Evolutionary conservation across 2,113 vertebrate species (phyloP).

Genomic region (Silurus glanis): DNA sequence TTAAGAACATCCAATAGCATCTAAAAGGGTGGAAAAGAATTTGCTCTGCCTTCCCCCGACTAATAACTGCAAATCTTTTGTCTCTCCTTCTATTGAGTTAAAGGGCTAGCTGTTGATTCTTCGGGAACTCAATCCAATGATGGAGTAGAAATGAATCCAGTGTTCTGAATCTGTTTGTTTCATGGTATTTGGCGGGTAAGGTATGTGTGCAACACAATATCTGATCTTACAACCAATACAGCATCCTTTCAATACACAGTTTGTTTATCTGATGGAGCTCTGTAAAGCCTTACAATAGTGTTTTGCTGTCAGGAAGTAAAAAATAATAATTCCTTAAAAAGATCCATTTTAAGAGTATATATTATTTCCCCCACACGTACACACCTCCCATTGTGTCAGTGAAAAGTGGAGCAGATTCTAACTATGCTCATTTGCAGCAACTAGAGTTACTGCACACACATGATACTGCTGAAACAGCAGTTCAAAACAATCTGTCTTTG

Average conservation of each 20-base stretch:
- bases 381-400: neutral
- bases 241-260: neutral
- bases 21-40: slow-evolving; percentile 21
- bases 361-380: neutral
- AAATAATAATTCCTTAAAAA: neutral
- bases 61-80: slow-evolving; percentile 65
- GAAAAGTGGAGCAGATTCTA: slow-evolving; percentile 19
- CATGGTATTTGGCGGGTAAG: neutral
- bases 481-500: slow-evolving; percentile 20
- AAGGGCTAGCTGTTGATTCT: slow-evolving; percentile 65
- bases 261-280: neutral
- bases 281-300: neutral
- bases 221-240: neutral
- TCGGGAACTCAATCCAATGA: neutral
- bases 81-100: slow-evolving; percentile 70
- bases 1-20: slow-evolving; percentile 42
- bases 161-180: slow-evolving; percentile 23
- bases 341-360: neutral
- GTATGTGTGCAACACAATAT: slow-evolving; percentile 9
- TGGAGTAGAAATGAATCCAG: neutral
- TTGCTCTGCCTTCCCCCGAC: neutral
- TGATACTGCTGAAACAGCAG: slow-evolving; percentile 24
- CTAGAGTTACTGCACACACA: neutral
- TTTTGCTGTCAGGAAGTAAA: neutral
- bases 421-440: slow-evolving; percentile 1